A percentile compares a stretch with the other conserved stretches of the same genome.
Conservation (phyloP, 2,797 vertebrate genomes). For the Molossus alvarezi region DNA sequence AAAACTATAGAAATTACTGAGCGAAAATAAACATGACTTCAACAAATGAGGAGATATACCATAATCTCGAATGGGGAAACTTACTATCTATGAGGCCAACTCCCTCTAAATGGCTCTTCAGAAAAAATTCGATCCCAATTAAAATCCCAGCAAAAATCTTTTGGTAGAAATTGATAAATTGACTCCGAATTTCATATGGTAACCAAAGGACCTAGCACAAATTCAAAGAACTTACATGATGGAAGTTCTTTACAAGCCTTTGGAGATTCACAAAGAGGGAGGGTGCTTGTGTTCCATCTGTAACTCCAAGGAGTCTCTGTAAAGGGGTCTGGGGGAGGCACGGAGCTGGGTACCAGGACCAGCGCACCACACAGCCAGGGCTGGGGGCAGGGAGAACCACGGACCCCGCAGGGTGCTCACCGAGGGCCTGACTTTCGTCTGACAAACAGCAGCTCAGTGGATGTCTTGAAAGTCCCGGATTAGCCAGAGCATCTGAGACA, state of each 20-base stretch:
- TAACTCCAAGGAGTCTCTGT: too few species aligned
- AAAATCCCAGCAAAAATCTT: neutral
- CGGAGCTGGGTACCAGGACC: accelerated
- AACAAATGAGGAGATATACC: neutral
- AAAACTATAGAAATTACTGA: too few species aligned
- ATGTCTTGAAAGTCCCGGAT: neutral
- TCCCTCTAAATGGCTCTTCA: neutral
- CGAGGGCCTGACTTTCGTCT: neutral
- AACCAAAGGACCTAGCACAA: neutral
- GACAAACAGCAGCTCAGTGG: neutral
- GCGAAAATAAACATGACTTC: too few species aligned
- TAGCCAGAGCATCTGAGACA: neutral
- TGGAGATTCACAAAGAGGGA: neutral
- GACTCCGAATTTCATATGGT: neutral
- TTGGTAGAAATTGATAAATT: too few species aligned
- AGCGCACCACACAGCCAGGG: too few species aligned
- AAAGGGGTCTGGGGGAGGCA: neutral
- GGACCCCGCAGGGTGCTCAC: neutral
- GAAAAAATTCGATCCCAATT: neutral
- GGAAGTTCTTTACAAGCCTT: neutral
- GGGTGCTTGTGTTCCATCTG: neutral
- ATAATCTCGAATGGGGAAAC: neutral
- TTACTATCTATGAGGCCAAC: neutral
- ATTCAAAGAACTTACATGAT: neutral
- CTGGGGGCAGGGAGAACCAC: neutral